Base-by-base conservation (phyloP, 2,888 invertebrate species). In the Teinopalpus imperialis region DNA sequence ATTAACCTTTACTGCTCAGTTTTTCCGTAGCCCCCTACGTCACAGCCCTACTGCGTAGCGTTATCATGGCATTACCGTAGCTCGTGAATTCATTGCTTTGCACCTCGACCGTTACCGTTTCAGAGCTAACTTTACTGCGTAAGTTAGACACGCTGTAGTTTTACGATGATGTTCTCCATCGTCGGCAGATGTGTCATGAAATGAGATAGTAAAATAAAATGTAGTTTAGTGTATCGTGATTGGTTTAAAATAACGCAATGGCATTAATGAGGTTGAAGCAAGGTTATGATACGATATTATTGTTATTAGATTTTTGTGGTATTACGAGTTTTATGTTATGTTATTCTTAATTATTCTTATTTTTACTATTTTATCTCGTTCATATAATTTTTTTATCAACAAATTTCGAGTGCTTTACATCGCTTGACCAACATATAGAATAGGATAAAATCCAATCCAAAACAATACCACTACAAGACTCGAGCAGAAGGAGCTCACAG, bases 1-100 rank as follows among this genome's bases (percentile, higher is more conserved):
- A 55, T 62, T 58, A 61, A 54, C 50, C 57, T 57, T 55, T 62
- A 56, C 55, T 52, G 54, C 56, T 52, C 49, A 45, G 43, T 48
- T 57, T 54, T 57, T 54, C n/a, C 24, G 31, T 51, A 52, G 37
- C 50, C 16, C 36, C 9, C 44, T 44, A 44, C 44, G 39, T 3
- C 39, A 52, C 52, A 55, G 52, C 40, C 37, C 42, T 41, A 10
- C 10, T 43, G 40, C 46, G 57, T 59, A 52, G 56, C 48, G 48
- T 21, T 32, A 26, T 13, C 45, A 42, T 45, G 42, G 35, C 40
- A 9, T 23, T 20, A 6, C 3, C 12, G 40, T 45, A 45, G 40
- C 40, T 4, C 5, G 4, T 7, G 29, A 36, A 23, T 39, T 37
- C 12, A 36, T 26, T 20, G 14, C 18, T 43, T 43, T 36, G n/a